Conservation (phyloP, 2,797 vertebrate species). For the Acropternis orthonyx region DNA sequence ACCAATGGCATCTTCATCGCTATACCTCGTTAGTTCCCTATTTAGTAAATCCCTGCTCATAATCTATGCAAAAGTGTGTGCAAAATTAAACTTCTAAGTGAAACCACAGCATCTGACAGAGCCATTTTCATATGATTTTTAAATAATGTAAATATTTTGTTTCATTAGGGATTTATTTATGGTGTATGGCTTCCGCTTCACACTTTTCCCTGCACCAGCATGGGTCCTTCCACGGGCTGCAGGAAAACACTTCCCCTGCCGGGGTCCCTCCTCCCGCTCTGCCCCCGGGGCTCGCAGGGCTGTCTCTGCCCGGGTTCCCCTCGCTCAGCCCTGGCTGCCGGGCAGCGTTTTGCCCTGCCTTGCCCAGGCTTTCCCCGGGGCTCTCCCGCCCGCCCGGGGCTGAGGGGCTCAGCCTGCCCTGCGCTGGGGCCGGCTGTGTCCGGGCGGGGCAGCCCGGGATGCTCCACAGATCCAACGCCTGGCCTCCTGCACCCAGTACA, state of each 20-base stretch:
- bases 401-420: background rate
- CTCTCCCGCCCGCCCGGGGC: background rate
- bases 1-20: background rate
- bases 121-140: background rate
- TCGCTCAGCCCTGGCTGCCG: background rate
- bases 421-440: fast-evolving
- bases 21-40: background rate
- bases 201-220: fast-evolving
- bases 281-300: background rate
- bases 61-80: background rate
- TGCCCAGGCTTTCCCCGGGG: background rate
- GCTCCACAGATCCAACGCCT: fast-evolving
- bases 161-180: background rate
- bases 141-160: background rate
- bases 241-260: fast-evolving
- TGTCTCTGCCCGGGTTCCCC: background rate
- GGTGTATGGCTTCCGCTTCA: background rate
- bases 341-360: background rate
- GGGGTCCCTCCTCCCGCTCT: background rate
- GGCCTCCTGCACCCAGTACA: fast-evolving
- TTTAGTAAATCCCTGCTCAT: background rate
- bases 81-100: background rate
- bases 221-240: fast-evolving
- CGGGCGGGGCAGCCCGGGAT: fast-evolving
- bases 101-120: background rate